Percentiles rank a stretch among this genome's conserved stretches.
These are phyloP conservation scores for Rattus rattus DNA, from an alignment of 2,113 vertebrate genomes.

Conservation along the genomic window DNA sequence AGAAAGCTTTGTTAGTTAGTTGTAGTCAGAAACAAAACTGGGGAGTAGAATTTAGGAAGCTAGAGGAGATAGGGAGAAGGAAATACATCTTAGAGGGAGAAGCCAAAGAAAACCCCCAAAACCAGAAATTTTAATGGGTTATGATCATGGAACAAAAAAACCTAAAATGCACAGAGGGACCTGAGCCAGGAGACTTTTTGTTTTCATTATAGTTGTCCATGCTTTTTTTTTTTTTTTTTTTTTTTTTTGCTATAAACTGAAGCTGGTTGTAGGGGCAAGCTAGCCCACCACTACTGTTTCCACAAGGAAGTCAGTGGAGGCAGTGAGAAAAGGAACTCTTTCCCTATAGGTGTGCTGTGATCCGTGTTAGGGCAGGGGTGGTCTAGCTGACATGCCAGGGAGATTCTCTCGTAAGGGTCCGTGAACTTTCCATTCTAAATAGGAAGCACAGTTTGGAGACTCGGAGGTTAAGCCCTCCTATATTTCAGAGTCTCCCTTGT, in stretches of 20 bases:
- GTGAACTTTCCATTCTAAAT: constrained; percentile 62
- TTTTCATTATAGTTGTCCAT: background rate
- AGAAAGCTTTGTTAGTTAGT: constrained; percentile 29
- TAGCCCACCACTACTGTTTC: background rate
- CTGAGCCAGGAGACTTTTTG: background rate
- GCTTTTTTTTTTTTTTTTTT: background rate
- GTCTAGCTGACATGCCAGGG: constrained; percentile 44
- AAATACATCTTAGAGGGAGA: background rate
- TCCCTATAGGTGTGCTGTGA: constrained; percentile 19
- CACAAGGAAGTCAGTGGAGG: constrained; percentile 42
- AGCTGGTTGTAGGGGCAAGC: background rate
- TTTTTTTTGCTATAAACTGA: background rate
- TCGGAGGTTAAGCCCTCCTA: constrained; percentile 56
- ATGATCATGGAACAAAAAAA: constrained; percentile 43
- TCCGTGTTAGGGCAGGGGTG: background rate
- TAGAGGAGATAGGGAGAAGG: background rate
- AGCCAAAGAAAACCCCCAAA: background rate
- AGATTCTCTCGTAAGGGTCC: background rate
- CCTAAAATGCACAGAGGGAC: background rate
- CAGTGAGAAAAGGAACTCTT: constrained; percentile 5
- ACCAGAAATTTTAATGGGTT: constrained; percentile 36
- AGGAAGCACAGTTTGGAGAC: constrained; percentile 64
- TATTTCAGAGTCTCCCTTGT: constrained; percentile 62
- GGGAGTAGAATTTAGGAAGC: constrained; percentile 43
- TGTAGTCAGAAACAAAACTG: constrained; percentile 49